Conservation (phyloP, 2,113 vertebrate genomes). For the Anolis sagrei region DNA sequence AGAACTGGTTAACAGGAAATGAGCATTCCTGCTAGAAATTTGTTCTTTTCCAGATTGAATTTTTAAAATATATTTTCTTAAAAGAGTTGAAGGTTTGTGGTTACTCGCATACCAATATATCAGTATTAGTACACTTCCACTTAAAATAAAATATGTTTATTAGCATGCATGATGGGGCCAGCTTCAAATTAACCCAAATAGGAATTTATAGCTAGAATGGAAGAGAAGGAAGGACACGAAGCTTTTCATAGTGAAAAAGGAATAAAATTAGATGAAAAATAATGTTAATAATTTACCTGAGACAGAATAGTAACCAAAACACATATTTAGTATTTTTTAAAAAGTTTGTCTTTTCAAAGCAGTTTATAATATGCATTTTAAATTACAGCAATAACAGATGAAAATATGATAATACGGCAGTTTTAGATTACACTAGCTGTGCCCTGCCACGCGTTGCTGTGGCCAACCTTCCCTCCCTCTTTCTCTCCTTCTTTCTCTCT, state of each 20-base stretch:
- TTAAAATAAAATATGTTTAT: too few species aligned
- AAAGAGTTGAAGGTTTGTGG: too few species aligned
- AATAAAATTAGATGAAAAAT: background rate
- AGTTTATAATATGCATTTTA: slow-evolving; percentile 6
- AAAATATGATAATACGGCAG: background rate
- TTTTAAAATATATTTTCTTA: too few species aligned
- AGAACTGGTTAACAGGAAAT: too few species aligned
- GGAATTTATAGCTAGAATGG: background rate
- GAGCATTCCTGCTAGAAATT: too few species aligned
- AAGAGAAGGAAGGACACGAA: background rate
- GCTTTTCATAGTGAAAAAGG: background rate
- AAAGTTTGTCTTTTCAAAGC: background rate
- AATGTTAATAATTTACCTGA: background rate
- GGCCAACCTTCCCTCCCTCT: too few species aligned
- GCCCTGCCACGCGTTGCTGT: too few species aligned
- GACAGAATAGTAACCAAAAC: background rate
- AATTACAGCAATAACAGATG: background rate
- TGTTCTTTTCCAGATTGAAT: too few species aligned
- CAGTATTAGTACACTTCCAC: too few species aligned
- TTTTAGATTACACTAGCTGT: background rate
- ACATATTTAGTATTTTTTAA: background rate
- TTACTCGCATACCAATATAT: too few species aligned
- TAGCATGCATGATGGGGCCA: too few species aligned
- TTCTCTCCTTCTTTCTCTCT: too few species aligned
- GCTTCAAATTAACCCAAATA: background rate